phyloP scores from a whole-genome alignment of 2,797 vertebrate species.

The Brachymystax lenok region DNA sequence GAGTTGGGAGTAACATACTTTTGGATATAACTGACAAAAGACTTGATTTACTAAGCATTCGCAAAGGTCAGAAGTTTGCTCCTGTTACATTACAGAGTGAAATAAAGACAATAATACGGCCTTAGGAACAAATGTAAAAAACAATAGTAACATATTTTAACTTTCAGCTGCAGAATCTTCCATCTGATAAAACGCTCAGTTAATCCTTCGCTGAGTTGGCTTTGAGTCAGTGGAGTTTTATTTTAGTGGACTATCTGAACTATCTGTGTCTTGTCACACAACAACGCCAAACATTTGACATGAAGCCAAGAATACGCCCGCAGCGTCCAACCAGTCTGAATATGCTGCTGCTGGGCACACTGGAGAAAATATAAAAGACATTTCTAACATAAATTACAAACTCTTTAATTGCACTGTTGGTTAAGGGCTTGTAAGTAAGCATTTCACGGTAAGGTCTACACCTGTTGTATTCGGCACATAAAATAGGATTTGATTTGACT shows the following conservation, averaged over 20 bases:
- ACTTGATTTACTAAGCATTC: not conserved
- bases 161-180: not conserved
- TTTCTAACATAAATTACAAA: too few species aligned
- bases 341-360: not conserved
- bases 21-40: too few species aligned
- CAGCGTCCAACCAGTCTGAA: conserved; percentile 30
- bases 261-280: conserved; percentile 13
- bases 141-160: not conserved
- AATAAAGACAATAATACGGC: not conserved
- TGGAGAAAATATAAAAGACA: conserved; percentile 2
- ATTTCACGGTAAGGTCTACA: too few species aligned
- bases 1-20: too few species aligned
- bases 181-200: not conserved
- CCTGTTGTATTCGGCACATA: too few species aligned
- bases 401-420: too few species aligned
- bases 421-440: too few species aligned
- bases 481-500: too few species aligned
- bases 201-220: not conserved
- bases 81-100: not conserved
- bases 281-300: conserved; percentile 35
- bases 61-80: not conserved
- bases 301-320: conserved; percentile 33
- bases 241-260: not conserved
- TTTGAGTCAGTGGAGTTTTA: not conserved
- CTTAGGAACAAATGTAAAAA: not conserved